Conservation (phyloP, 2,797 vertebrate genomes). For the Pelochelys cantorii region DNA sequence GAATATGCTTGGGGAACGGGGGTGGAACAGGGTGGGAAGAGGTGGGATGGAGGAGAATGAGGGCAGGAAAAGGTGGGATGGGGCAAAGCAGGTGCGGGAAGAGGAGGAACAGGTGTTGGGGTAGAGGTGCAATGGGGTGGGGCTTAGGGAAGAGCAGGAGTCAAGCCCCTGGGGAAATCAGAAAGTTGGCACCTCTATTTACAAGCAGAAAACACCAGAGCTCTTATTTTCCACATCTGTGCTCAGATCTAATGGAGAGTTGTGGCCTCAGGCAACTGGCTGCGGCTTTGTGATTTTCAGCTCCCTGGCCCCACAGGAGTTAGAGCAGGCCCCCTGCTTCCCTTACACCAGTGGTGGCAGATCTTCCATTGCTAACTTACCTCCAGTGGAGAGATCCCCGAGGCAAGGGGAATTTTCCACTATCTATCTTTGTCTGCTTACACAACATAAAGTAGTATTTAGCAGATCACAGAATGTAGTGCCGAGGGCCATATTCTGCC, state of each 20-base stretch:
- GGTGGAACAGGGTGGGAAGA: fast-evolving
- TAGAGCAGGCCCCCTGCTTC: background rate
- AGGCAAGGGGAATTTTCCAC: background rate
- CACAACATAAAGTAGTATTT: background rate
- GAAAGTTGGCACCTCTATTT: background rate
- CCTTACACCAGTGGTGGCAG: background rate
- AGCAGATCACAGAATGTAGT: background rate
- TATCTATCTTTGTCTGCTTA: background rate
- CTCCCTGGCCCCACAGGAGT: background rate
- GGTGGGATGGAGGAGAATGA: no score
- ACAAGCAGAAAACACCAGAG: background rate
- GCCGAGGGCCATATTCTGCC: background rate
- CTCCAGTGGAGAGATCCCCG: background rate
- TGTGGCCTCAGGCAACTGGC: background rate
- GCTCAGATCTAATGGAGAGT: background rate
- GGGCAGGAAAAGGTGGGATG: no score
- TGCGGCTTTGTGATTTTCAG: background rate
- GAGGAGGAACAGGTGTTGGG: no score
- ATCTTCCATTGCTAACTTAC: background rate
- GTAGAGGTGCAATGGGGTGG: no score
- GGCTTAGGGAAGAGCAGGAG: no score
- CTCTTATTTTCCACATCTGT: background rate
- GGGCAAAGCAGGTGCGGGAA: no score
- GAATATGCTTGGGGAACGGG: no score
- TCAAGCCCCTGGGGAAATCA: no score